A percentile compares a stretch with the other conserved stretches of the same genome.
These are phyloP conservation scores for Tylochromis polylepis DNA, from an alignment of 2,113 vertebrate species.

Conservation along the genomic window DNA sequence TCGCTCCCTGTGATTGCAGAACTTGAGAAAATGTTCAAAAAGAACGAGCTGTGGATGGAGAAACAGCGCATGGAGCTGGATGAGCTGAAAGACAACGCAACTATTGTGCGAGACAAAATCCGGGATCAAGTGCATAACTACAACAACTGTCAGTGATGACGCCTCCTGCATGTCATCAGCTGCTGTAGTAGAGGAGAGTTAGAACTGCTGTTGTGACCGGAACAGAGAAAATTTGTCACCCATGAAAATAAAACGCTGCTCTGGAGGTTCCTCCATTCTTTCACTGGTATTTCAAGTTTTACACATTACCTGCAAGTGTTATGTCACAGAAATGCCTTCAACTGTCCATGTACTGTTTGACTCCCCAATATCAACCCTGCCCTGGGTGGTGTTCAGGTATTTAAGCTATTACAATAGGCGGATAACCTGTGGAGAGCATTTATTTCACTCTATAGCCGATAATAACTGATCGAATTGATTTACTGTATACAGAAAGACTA, in stretches of 20 bases:
- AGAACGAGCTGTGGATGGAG: slow-evolving; percentile 73
- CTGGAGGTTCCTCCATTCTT: neutral
- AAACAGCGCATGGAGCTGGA: slow-evolving; percentile 68
- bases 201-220: neutral
- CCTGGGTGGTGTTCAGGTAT: neutral
- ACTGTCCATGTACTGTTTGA: slow-evolving; percentile 21
- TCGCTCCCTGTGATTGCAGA: slow-evolving; percentile 47
- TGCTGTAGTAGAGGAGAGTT: slow-evolving; percentile 7
- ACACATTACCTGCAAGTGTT: slow-evolving; percentile 43
- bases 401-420: slow-evolving; percentile 27
- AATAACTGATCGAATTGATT: neutral
- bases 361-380: neutral
- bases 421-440: slow-evolving; percentile 9
- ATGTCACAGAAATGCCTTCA: slow-evolving; percentile 4
- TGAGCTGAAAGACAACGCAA: slow-evolving; percentile 68
- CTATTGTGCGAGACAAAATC: slow-evolving; percentile 66
- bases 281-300: neutral
- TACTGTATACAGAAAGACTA: slow-evolving; percentile 1
- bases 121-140: slow-evolving; percentile 62
- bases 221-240: neutral
- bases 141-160: slow-evolving; percentile 63
- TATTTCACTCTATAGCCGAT: slow-evolving; percentile 1
- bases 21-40: slow-evolving; percentile 74
- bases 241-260: neutral
- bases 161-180: neutral